A percentile compares a stretch with the other conserved stretches of the same genome.
These are phyloP conservation scores for Drosophila takahashii DNA, from an alignment of 1,140 invertebrate species.

Conservation along the genomic window DNA sequence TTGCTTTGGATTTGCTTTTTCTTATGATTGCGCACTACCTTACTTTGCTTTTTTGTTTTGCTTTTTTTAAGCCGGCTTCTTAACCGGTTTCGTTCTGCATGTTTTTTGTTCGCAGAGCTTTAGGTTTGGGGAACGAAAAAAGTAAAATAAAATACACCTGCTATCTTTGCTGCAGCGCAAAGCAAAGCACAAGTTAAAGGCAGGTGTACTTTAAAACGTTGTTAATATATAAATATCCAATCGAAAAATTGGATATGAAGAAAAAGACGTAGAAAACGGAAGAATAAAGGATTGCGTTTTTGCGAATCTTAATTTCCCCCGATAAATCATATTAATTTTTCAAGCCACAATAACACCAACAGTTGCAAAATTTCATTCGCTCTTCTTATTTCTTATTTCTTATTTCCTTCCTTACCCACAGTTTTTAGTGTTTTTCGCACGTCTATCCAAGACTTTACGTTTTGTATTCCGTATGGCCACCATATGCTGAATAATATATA, in stretches of 20 bases:
- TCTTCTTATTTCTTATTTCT: slow-evolving; percentile 29
- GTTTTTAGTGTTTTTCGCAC: slow-evolving; percentile 8
- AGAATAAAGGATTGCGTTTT: neutral
- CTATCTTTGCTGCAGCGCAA: slow-evolving; percentile 8
- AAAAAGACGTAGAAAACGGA: neutral
- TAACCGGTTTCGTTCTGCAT: slow-evolving; percentile 42
- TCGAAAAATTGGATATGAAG: neutral
- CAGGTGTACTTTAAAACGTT: slow-evolving; percentile 22
- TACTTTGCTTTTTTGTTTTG: slow-evolving; percentile 36
- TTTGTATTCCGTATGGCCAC: slow-evolving; percentile 26
- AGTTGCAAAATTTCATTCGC: slow-evolving; percentile 57
- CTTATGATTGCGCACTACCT: slow-evolving; percentile 6
- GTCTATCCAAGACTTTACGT: neutral
- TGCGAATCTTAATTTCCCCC: neutral
- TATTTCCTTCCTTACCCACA: neutral
- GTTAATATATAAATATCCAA: slow-evolving; percentile 6
- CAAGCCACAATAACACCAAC: slow-evolving; percentile 1
- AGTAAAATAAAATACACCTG: slow-evolving; percentile 45
- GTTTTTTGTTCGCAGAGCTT: slow-evolving; percentile 15
- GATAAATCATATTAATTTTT: neutral
- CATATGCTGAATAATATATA: slow-evolving; percentile 27
- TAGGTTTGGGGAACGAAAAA: slow-evolving; percentile 24
- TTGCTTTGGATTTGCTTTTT: neutral
- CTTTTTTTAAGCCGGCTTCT: slow-evolving; percentile 29
- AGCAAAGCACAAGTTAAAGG: slow-evolving; percentile 12